A percentile compares a stretch with the other conserved stretches of the same genome.
Conservation (phyloP, 2,113 vertebrate genomes). For the Cyprinus carpio region DNA sequence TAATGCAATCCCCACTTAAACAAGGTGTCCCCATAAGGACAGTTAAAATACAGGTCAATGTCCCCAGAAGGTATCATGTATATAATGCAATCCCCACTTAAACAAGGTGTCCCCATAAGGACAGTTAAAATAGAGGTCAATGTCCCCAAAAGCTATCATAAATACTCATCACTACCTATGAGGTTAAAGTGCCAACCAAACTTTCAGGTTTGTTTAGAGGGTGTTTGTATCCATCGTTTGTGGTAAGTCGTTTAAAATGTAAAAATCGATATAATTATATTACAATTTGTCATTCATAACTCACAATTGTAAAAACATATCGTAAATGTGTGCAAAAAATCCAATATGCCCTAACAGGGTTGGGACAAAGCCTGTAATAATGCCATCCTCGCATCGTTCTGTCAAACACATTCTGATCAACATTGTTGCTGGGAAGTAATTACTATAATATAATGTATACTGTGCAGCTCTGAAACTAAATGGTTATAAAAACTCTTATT, state of each 20-base stretch:
- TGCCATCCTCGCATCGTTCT: background rate
- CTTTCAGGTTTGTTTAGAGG: background rate
- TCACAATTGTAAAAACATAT: background rate
- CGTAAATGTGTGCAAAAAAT: background rate
- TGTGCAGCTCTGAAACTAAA: too few species aligned
- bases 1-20: too few species aligned
- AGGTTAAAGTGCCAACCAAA: too few species aligned
- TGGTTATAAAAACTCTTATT: too few species aligned
- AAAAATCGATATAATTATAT: background rate
- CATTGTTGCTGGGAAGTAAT: background rate
- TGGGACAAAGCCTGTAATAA: background rate
- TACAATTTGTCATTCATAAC: background rate
- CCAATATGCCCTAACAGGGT: background rate
- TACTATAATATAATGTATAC: background rate
- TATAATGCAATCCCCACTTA: too few species aligned
- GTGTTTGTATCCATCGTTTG: background rate
- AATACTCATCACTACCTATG: background rate
- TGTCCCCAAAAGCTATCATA: background rate
- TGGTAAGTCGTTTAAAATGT: background rate
- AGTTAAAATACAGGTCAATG: too few species aligned
- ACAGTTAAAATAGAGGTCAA: background rate
- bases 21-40: too few species aligned
- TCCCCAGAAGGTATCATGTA: too few species aligned
- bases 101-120: background rate
- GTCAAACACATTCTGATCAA: background rate